phyloP scores from a whole-genome alignment of 2,113 vertebrate genomes.

The Saguinus imperator region DNA sequence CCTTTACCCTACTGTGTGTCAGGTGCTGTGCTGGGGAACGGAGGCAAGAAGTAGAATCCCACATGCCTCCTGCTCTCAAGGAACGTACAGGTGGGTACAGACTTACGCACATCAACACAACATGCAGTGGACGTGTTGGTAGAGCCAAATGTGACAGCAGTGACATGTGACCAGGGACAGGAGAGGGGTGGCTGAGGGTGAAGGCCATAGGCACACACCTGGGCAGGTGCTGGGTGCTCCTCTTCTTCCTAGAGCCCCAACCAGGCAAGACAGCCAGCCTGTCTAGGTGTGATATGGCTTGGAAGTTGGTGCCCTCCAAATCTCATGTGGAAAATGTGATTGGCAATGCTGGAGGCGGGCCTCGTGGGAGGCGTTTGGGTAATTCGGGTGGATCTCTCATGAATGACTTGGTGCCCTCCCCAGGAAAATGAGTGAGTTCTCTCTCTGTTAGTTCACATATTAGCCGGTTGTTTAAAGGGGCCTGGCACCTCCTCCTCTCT shows the following conservation, averaged over 20 bases:
- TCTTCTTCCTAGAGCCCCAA: background rate
- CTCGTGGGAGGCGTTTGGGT: too few relatives aligned
- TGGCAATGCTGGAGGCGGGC: too few relatives aligned
- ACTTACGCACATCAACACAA: background rate
- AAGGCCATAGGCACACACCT: background rate
- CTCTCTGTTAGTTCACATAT: too few relatives aligned
- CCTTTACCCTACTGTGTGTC: background rate
- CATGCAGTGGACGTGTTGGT: background rate
- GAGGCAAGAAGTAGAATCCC: background rate
- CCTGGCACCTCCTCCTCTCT: too few relatives aligned
- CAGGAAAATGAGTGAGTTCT: too few relatives aligned
- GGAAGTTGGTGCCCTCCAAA: too few relatives aligned
- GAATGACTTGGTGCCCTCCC: too few relatives aligned
- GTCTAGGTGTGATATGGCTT: background rate
- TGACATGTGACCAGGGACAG: conserved; percentile 32
- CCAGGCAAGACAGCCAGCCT: background rate
- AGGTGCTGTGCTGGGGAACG: too few relatives aligned
- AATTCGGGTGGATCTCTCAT: too few relatives aligned
- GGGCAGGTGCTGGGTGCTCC: background rate
- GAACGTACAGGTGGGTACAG: background rate
- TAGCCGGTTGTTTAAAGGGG: too few relatives aligned
- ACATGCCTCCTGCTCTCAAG: background rate
- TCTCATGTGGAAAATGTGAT: too few relatives aligned
- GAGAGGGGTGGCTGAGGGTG: background rate
- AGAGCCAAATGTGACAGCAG: conserved; percentile 60